Evolutionary conservation across 2,797 vertebrate genomes (phyloP), one percentile per base, ranked within the genome.

Genomic region (Onychomys leucogaster): DNA sequence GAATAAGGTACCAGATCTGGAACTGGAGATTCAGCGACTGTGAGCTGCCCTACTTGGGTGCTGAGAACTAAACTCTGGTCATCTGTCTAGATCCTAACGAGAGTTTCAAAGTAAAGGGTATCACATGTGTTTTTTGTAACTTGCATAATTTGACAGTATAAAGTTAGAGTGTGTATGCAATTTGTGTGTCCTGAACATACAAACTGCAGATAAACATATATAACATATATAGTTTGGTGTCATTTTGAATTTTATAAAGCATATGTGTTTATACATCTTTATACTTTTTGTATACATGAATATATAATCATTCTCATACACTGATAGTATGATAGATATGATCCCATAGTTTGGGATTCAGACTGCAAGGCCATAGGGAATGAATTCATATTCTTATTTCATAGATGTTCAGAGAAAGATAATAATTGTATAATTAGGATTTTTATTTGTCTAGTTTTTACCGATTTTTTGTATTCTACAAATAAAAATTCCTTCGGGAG

Each of bases 381-480:
- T 5, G 37, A 37, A 46, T 43, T 77, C 6, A 71, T 91, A 37
- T 63, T 87, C 13, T 80, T 84, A 49, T 76, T 89, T 71, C 73
- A 91, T 91, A 88, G 25, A 83, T 87, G 89, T 95, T 89, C 29
- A 87, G 43, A 71, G 83, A 80, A 75, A 83, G 21, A 14, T 92
- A n/a, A 78, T 76, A 7, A 46, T 46, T 25, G 37, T 49, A 52
- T 52, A n/a, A 69, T 86, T 86, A 52, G 32, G 21, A 52, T 41
- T 65, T 78, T 91, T 76, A 43, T 73, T 87, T 83, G 49, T 19
- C 82, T 91, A 34, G 32, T 41, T 76, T 87, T 91, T 59, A 94
- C 71, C 29, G n/a, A 46, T 92, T 96, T 96, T 95, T 95, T 94
- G 7, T 91, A 61, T 78, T 93, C 94, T 93, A 10, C 69, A 75